Base-by-base conservation (phyloP, 2,888 invertebrate genomes). In the Pecten maximus region DNA sequence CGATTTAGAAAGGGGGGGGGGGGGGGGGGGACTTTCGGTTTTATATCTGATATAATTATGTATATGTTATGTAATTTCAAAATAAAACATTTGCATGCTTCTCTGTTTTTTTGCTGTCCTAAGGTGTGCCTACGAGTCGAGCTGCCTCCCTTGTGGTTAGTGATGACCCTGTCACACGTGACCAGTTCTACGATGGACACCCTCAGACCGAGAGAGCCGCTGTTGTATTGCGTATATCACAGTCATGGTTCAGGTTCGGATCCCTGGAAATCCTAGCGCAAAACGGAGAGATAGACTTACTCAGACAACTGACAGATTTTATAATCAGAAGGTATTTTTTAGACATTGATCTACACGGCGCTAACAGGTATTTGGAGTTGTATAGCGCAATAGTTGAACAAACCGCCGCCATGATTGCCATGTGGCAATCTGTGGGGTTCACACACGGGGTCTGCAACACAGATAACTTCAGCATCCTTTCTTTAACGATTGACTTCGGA, bases 381-480 rank as follows among this genome's bases (percentile, higher is more conserved):
- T 96, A 92, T 89, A 93, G 93, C 40, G 92, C 93, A 88, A 93
- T 96, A 88, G 96, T 96, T 0, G 60, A 88, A 10, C 89, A 94
- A 54, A 96, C 96, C 15, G 96, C 95, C 16, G 28, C 90, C 8
- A 91, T 96, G 93, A 94, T 96, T 12, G 96, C 95, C 2, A 44
- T 91, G 40, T 96, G 96, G 96, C 95, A 95, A 92, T 93, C 94
- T 90, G 94, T 96, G 1, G 96, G 96, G 0, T 96, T 96, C 90
- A 93, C 95, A 0, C 96, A 96, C 92, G 96, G 96, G 4, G 96
- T 96, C 1, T 95, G 95, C 88, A 96, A 96, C 90, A 96, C 96
- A 0, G 96, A 96, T 91, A 96, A 96, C 90, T 95, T 96, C 91
- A 96, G 96, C 90, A 92, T 96, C 8, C 89, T 96, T 16, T 95